Evolutionary conservation across 2,888 invertebrate species (phyloP), one percentile per base, ranked within the genome.

Genomic region (Microctonus hyperodae): DNA sequence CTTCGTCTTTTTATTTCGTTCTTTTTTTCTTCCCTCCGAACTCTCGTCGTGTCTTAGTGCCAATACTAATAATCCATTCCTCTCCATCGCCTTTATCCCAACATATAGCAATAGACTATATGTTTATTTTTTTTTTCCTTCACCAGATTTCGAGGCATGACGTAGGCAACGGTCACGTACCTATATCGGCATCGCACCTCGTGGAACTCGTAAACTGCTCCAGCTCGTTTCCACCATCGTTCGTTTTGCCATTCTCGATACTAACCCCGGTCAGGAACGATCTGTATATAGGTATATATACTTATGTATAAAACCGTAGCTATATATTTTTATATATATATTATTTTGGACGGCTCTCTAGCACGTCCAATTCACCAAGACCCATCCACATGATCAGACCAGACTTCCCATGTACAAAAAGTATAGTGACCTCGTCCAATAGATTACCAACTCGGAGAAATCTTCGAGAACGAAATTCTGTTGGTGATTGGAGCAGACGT

Each of bases 61-160:
- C 75, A 77, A 78, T 77, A 78, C 76, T 78, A 78, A 79, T 78
- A 79, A 78, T 78, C 78, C 77, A 78, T 79, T 77, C 75, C 75
- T 75, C 70, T 72, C 73, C 70, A 67, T 73, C 71, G 73, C 70
- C 74, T 77, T 75, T 72, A 76, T 74, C 73, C 74, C 67, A 23
- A 61, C 28, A 28, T 50, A 35, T 23, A 50, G 23, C 16, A 44
- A 67, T 66, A 65, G 61, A 71, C 64, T 65, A 7, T 67, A 68
- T 65, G 73, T 65, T 72, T 74, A 76, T 74, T n/a, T 44, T 44
- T 44, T 16, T 10, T 35, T 35, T 74, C 62, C 65, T 68, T 71
- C 72, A 70, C 75, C 75, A 78, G 76, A 76, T 78, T 78, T 74
- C 72, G 72, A 73, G 50, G 74, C 75, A 73, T 76, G 76, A 76